These are phyloP conservation scores for Danio kyathit DNA, from an alignment of 2,797 vertebrate genomes.

Conservation along the genomic window DNA sequence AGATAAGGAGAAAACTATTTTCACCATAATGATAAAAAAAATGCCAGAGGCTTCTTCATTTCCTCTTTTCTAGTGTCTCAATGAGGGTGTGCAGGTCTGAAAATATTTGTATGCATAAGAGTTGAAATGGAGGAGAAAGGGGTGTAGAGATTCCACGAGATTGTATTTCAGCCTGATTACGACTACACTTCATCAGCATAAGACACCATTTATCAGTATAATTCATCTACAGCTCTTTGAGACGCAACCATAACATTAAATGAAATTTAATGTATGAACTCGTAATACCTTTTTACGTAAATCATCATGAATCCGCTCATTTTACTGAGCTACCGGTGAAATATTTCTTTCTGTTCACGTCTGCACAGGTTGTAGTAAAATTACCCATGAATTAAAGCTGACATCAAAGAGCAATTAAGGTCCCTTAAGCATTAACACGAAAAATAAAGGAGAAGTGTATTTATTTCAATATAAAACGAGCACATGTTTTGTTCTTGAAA, in stretches of 20 bases:
- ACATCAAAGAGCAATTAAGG: slow-evolving; percentile 50
- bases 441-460: neutral
- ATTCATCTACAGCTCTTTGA: neutral
- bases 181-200: slow-evolving; percentile 5
- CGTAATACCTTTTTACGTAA: neutral
- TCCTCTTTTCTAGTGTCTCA: slow-evolving; percentile 16
- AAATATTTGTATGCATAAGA: slow-evolving; percentile 45
- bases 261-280: neutral
- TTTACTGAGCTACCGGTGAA: neutral
- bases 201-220: neutral
- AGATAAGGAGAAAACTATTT: slow-evolving; percentile 57
- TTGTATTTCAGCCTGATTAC: slow-evolving; percentile 47
- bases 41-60: slow-evolving; percentile 46
- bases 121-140: slow-evolving; percentile 22
- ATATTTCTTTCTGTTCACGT: neutral
- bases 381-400: slow-evolving; percentile 10
- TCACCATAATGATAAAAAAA: slow-evolving; percentile 44
- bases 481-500: neutral
- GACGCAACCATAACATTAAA: neutral
- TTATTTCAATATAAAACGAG: neutral
- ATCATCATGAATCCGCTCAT: neutral
- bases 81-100: slow-evolving; percentile 36
- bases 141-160: slow-evolving; percentile 13
- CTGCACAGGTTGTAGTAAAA: neutral
- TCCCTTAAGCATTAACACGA: neutral